Percentiles rank a stretch among this genome's conserved stretches.
These are phyloP conservation scores for Trisateles emortualis DNA, from an alignment of 2,888 invertebrate genomes.

Conservation along the genomic window DNA sequence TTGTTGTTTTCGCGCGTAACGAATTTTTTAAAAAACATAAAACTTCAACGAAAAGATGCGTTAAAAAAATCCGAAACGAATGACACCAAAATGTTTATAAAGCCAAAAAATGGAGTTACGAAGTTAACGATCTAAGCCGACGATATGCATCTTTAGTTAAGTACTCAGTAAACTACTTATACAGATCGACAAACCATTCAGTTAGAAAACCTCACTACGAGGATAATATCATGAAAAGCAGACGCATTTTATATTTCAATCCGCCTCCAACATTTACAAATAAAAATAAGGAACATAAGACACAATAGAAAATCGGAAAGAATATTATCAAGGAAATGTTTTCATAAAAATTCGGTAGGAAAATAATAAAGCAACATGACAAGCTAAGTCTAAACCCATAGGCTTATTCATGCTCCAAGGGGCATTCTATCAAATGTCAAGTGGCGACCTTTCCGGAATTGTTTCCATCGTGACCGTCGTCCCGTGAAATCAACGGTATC, in stretches of 20 bases:
- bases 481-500: slow-evolving; percentile 75
- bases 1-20: too few relatives aligned
- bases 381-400: slow-evolving; percentile 51
- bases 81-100: too few relatives aligned
- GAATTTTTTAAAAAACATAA: too few relatives aligned
- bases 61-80: too few relatives aligned
- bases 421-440: slow-evolving; percentile 82
- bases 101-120: too few relatives aligned
- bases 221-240: background rate
- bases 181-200: background rate
- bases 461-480: slow-evolving; percentile 67
- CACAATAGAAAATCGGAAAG: slow-evolving; percentile 46
- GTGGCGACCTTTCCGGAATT: slow-evolving; percentile 66
- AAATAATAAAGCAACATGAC: slow-evolving; percentile 49
- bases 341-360: slow-evolving; percentile 35
- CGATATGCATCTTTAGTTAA: too few relatives aligned
- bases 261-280: slow-evolving; percentile 11
- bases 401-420: slow-evolving; percentile 71
- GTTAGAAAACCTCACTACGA: background rate
- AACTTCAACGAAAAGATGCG: too few relatives aligned
- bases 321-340: slow-evolving; percentile 35
- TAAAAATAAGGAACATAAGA: slow-evolving; percentile 21
- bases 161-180: background rate
- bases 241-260: slow-evolving; percentile 17
- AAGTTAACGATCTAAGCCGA: too few relatives aligned